These are phyloP conservation scores for Lampropteryx suffumata DNA, from an alignment of 2,888 invertebrate genomes.

Conservation along the genomic window DNA sequence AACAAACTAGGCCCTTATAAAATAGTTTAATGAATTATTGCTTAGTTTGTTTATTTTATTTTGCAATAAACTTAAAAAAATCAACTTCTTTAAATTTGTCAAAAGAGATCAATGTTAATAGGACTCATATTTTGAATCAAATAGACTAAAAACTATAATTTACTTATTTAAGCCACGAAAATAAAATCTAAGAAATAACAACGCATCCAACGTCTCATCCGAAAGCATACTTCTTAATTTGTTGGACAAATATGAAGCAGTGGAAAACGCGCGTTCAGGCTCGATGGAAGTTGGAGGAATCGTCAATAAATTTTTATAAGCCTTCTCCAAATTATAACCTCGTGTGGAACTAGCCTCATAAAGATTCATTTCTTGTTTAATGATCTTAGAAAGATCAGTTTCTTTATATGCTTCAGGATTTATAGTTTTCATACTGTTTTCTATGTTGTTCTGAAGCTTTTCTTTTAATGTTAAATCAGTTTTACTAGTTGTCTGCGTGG, in stretches of 20 bases:
- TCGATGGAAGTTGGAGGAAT: constrained; percentile 20
- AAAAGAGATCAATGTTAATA: not conserved
- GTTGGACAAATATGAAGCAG: constrained; percentile 13
- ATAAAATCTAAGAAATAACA: constrained; percentile 18
- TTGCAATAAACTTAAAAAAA: too few relatives aligned
- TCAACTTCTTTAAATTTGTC: too few relatives aligned
- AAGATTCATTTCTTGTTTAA: constrained; percentile 11
- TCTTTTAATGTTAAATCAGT: constrained; percentile 11
- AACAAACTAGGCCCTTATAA: too few relatives aligned
- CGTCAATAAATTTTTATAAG: constrained; percentile 9
- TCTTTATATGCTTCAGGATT: constrained; percentile 19
- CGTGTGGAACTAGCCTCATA: constrained; percentile 6
- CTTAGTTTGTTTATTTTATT: too few relatives aligned
- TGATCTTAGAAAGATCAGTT: constrained; percentile 5
- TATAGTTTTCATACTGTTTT: constrained; percentile 20
- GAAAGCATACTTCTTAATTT: constrained; percentile 7
- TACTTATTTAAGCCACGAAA: constrained; percentile 12
- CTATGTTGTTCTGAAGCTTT: constrained; percentile 18
- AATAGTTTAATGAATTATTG: too few relatives aligned
- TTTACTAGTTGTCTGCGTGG: not conserved
- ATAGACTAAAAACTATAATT: constrained; percentile 9
- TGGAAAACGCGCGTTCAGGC: constrained; percentile 18
- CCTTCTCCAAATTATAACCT: constrained; percentile 10
- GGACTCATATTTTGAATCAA: constrained; percentile 9
- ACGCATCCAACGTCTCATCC: constrained; percentile 10